Evolutionary conservation across 2,888 invertebrate genomes (phyloP).

Genomic region (Lasius fuliginosus): DNA sequence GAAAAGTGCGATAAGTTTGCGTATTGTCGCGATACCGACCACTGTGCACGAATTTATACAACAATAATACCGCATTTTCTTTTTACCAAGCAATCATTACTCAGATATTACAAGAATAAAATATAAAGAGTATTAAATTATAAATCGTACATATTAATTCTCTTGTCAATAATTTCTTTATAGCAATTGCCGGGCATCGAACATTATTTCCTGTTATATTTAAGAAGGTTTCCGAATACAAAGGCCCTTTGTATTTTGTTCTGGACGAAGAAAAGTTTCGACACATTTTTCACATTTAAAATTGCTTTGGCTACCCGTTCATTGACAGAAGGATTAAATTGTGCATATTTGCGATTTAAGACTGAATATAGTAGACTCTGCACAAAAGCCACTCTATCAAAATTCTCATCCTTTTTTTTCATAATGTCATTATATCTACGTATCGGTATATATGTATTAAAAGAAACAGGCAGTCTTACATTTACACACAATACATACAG

Average conservation of each 20-base stretch:
- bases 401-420: not conserved
- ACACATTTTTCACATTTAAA: no score
- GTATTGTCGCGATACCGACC: not conserved
- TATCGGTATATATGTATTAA: no score
- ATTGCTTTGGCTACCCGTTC: no score
- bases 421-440: no score
- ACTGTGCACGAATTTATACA: not conserved
- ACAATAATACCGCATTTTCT: not conserved
- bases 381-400: not conserved
- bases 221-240: no score
- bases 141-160: not conserved
- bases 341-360: not conserved
- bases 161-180: no score
- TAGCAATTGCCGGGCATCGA: no score
- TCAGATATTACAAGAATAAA: not conserved
- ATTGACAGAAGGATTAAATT: no score
- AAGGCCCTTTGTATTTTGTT: no score
- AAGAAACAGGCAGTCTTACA: not conserved
- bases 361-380: not conserved
- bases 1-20: constrained; percentile 22
- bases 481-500: not conserved
- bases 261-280: no score
- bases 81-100: not conserved
- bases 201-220: no score
- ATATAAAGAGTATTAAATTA: not conserved